Evolutionary conservation across 2,113 vertebrate species (phyloP).

Genomic region (Monopterus albus): DNA sequence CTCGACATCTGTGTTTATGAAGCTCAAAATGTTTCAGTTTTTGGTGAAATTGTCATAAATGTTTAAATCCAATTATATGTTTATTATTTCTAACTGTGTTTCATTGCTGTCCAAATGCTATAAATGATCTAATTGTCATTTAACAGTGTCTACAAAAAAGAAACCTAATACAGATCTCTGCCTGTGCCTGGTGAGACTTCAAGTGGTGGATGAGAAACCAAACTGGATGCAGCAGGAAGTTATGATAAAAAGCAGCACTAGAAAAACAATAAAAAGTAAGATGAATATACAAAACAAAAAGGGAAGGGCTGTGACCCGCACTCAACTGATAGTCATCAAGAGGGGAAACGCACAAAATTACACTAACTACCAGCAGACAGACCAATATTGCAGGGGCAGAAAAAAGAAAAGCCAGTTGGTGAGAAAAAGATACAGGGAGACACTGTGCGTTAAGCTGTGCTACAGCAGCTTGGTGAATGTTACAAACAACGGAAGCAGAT

Average conservation of each 20-base stretch:
- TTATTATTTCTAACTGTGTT: no score
- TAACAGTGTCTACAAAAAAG: neutral
- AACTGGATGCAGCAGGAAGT: neutral
- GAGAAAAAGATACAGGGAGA: conserved; percentile 6
- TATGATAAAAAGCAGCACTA: neutral
- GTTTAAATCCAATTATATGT: no score
- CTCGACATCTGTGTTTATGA: no score
- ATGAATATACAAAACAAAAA: no score
- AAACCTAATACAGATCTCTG: no score
- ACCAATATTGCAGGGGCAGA: neutral
- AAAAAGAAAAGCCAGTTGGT: conserved; percentile 10
- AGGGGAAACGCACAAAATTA: conserved; percentile 24
- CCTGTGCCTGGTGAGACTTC: no score
- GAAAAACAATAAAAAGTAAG: no score
- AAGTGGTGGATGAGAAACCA: no score
- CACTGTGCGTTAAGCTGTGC: neutral
- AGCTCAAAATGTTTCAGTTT: no score
- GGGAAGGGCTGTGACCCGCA: no score
- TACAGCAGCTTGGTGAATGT: neutral
- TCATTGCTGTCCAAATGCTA: neutral
- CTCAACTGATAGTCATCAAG: neutral
- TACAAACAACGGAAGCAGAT: neutral
- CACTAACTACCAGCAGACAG: conserved; percentile 3
- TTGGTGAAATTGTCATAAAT: no score
- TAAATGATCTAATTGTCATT: no score